phyloP scores from a whole-genome alignment of 2,888 invertebrate genomes.

The Conchocele bisecta region DNA sequence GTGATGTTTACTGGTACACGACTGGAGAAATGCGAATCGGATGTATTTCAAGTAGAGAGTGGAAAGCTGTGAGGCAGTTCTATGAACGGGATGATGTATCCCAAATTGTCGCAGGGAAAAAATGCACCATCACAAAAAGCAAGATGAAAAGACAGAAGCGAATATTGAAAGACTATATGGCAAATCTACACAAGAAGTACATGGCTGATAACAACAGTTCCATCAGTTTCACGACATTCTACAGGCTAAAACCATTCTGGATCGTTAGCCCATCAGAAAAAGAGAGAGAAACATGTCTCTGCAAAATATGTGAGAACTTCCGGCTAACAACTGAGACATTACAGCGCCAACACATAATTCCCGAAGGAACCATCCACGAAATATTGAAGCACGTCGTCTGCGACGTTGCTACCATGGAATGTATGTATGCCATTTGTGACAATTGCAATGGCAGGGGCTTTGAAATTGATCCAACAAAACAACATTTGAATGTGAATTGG shows the following conservation, averaged over 20 bases:
- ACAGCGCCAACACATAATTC: conserved; percentile 6
- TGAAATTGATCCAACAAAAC: conserved; percentile 3
- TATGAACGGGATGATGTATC: conserved; percentile 44
- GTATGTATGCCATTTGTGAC: conserved; percentile 36
- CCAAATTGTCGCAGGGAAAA: conserved; percentile 29
- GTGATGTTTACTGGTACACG: too few species aligned
- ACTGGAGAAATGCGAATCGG: too few species aligned
- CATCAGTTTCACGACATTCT: conserved; percentile 38
- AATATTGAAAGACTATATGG: conserved; percentile 23
- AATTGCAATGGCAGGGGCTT: conserved; percentile 13
- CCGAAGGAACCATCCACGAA: too few species aligned
- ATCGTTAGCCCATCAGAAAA: conserved; percentile 18
- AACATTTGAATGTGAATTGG: conserved; percentile 14
- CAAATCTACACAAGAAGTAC: conserved; percentile 39
- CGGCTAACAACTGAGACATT: conserved; percentile 30
- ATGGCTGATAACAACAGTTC: conserved; percentile 12
- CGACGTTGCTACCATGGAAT: conserved; percentile 11
- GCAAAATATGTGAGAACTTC: conserved; percentile 46
- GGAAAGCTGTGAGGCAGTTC: conserved; percentile 22
- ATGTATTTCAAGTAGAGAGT: not conserved
- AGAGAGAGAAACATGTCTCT: conserved; percentile 49
- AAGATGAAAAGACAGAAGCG: conserved; percentile 44
- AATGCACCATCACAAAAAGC: conserved; percentile 19
- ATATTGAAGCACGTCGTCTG: conserved; percentile 26
- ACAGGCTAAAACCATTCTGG: conserved; percentile 44